Percentiles rank a stretch among this genome's conserved stretches.
Evolutionary conservation across 2,797 vertebrate genomes (phyloP).

Genomic region (Arrhamphus sclerolepis): DNA sequence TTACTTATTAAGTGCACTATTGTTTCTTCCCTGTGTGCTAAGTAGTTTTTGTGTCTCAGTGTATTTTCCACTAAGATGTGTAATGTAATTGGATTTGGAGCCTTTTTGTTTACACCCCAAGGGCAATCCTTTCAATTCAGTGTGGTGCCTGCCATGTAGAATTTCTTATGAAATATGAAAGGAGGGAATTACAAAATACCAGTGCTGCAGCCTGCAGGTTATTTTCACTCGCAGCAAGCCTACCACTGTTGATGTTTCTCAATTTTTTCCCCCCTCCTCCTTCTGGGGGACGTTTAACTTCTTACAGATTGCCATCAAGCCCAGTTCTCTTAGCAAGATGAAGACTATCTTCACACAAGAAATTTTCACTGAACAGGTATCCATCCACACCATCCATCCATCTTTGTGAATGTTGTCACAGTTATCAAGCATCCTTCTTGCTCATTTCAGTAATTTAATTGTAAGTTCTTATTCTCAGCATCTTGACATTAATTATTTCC

Average conservation of each 20-base stretch:
- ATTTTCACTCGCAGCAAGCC: constrained; percentile 56
- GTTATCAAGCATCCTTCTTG: neutral
- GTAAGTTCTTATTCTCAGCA: too few relatives aligned
- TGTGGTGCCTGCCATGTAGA: constrained; percentile 68
- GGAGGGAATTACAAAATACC: constrained; percentile 63
- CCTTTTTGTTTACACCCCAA: constrained; percentile 63
- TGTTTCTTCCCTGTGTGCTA: constrained; percentile 63
- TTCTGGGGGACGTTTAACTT: constrained; percentile 22
- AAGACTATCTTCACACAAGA: constrained; percentile 99
- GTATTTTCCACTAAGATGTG: constrained; percentile 74
- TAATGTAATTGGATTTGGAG: constrained; percentile 76
- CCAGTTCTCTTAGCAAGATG: constrained; percentile 98
- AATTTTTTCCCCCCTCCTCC: neutral
- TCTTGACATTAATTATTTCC: too few relatives aligned
- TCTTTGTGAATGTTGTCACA: neutral
- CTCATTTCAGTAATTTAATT: too few relatives aligned
- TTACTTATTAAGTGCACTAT: constrained; percentile 72
- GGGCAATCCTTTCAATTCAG: constrained; percentile 66
- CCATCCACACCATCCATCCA: constrained; percentile 5
- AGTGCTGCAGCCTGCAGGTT: constrained; percentile 57
- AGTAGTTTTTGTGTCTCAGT: constrained; percentile 68
- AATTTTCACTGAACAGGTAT: constrained; percentile 98
- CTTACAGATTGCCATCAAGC: constrained; percentile 96
- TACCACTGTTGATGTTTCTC: constrained; percentile 25
- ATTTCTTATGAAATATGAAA: constrained; percentile 73